A percentile compares a stretch with the other conserved stretches of the same genome.
Conservation (phyloP, 2,113 vertebrate genomes). For the Setophaga coronata region DNA sequence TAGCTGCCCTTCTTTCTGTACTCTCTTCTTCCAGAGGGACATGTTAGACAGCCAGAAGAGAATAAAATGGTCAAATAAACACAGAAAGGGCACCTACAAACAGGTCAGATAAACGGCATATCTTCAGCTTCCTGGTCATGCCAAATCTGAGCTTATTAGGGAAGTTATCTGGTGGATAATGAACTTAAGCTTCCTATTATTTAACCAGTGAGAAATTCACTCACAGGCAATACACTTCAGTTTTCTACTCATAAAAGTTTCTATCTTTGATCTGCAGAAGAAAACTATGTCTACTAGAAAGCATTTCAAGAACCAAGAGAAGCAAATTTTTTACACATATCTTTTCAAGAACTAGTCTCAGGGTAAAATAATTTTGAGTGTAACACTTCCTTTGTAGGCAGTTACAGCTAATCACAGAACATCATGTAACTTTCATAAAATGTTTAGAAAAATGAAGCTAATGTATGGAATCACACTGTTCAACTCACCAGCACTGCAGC, state of each 20-base stretch:
- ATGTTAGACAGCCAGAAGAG: background rate
- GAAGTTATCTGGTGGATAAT: background rate
- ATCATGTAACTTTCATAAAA: background rate
- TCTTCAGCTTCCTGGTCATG: background rate
- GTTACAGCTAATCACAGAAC: background rate
- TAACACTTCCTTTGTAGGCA: background rate
- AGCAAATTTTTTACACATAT: background rate
- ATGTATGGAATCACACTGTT: background rate
- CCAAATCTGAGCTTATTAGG: background rate
- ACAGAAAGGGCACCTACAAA: background rate
- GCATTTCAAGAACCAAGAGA: background rate
- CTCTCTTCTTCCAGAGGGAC: slow-evolving; percentile 22
- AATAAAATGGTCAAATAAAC: slow-evolving; percentile 23
- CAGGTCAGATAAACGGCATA: background rate
- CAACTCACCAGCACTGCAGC: background rate
- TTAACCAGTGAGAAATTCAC: background rate
- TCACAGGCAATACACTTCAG: background rate
- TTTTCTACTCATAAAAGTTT: background rate
- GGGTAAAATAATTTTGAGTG: background rate
- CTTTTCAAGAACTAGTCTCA: background rate
- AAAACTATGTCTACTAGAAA: background rate
- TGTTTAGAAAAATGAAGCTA: background rate
- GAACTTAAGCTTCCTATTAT: background rate
- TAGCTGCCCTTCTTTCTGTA: slow-evolving; percentile 47
- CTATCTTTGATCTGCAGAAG: background rate